These are phyloP conservation scores for Dendrocincla tyrannina DNA, from an alignment of 2,797 vertebrate genomes.

Conservation along the genomic window DNA sequence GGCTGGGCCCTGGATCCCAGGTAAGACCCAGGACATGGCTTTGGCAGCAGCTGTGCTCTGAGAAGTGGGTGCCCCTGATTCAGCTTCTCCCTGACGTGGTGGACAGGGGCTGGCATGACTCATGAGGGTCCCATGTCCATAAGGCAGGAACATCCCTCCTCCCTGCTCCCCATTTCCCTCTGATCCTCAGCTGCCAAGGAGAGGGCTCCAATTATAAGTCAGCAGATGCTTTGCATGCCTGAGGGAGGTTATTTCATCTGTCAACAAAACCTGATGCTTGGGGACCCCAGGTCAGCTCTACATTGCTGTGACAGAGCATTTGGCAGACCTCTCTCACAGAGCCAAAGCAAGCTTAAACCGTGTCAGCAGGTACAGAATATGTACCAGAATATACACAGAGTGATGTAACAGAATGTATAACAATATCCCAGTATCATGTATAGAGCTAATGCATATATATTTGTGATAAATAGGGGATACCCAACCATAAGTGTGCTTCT, in stretches of 20 bases:
- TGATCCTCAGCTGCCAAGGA: not conserved
- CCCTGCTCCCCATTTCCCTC: not conserved
- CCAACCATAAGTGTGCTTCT: not conserved
- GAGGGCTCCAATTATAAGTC: not conserved
- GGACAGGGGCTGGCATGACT: fast-evolving
- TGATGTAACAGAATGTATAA: not conserved
- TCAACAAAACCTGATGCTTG: not conserved
- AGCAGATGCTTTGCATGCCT: not conserved
- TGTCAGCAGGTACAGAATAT: not conserved
- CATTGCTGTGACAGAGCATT: not conserved
- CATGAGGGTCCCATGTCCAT: not conserved
- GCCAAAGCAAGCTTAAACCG: not conserved
- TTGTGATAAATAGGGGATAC: not conserved
- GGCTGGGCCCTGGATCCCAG: not conserved
- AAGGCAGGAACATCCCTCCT: not conserved
- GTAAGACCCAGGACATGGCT: not conserved
- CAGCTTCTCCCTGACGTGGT: not conserved
- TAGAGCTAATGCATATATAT: not conserved
- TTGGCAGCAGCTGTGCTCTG: not conserved
- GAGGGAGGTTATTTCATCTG: not conserved
- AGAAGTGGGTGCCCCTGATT: not conserved
- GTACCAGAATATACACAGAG: not conserved
- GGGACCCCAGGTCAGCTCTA: not conserved
- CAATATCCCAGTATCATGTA: not conserved
- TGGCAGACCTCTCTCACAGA: not conserved